Evolutionary conservation across 2,888 invertebrate genomes (phyloP).

Genomic region (Iselma pallidipennis): DNA sequence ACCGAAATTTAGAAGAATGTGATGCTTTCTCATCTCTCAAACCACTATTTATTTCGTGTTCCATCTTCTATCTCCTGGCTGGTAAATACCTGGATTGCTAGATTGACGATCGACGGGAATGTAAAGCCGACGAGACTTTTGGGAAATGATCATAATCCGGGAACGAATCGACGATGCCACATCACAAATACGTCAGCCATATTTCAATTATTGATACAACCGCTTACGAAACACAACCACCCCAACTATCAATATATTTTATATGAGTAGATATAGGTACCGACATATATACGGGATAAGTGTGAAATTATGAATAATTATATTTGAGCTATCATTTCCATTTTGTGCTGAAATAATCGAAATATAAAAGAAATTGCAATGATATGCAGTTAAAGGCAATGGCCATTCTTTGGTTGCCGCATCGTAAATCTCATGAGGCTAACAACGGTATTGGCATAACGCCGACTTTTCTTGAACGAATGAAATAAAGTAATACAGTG

Average conservation of each 20-base stretch:
- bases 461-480: neutral
- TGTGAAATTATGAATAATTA: too few relatives aligned
- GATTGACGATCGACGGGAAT: constrained; percentile 18
- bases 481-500: neutral
- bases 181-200: constrained; percentile 7
- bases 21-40: constrained; percentile 25
- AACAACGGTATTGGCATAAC: neutral
- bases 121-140: constrained; percentile 8
- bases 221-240: neutral
- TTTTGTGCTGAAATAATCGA: neutral
- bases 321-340: neutral
- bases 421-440: neutral
- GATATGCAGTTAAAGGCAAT: neutral
- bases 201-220: constrained; percentile 13
- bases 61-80: constrained; percentile 9
- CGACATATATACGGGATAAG: too few relatives aligned
- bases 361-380: neutral
- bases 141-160: constrained; percentile 24
- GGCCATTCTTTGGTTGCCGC: neutral
- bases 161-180: constrained; percentile 9
- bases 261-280: too few relatives aligned
- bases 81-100: constrained; percentile 18
- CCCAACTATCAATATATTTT: neutral
- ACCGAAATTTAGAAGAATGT: constrained; percentile 26
- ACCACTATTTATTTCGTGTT: constrained; percentile 25